A percentile compares a stretch with the other conserved stretches of the same genome.
These are phyloP conservation scores for Sphaerophoria rueppellii DNA, from an alignment of 2,888 invertebrate species.

Conservation along the genomic window DNA sequence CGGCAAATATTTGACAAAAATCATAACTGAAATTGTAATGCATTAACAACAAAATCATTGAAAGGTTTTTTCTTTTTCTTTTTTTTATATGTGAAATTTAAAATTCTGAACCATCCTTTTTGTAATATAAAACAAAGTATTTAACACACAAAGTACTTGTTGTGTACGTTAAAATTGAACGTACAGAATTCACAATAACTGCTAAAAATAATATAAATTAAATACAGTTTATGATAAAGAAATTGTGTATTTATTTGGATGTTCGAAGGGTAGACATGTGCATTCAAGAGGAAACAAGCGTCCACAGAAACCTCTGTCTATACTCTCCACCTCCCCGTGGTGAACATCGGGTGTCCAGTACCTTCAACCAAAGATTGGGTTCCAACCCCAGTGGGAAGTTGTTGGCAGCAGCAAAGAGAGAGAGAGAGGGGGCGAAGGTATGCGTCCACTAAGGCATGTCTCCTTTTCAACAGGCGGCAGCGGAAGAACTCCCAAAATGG, in stretches of 20 bases:
- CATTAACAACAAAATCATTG: slow-evolving; percentile 7
- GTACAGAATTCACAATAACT: slow-evolving; percentile 36
- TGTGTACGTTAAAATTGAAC: slow-evolving; percentile 24
- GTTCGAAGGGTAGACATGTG: too few species aligned
- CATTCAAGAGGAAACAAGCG: too few species aligned
- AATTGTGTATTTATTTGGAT: slow-evolving; percentile 2
- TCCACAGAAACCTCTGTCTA: too few species aligned
- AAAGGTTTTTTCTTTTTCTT: slow-evolving; percentile 17
- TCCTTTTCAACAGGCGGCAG: too few species aligned
- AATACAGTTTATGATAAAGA: slow-evolving; percentile 10
- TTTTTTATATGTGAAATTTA: neutral
- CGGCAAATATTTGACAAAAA: neutral
- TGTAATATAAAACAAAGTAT: slow-evolving; percentile 11
- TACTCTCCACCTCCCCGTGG: too few species aligned
- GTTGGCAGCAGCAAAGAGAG: too few species aligned
- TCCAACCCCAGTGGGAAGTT: too few species aligned
- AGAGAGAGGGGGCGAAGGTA: too few species aligned
- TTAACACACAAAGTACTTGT: slow-evolving; percentile 35
- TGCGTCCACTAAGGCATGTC: too few species aligned
- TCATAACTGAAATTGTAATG: slow-evolving; percentile 22
- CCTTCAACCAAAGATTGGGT: too few species aligned
- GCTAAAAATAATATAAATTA: neutral
- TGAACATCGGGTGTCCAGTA: too few species aligned
- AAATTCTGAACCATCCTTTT: slow-evolving; percentile 27
- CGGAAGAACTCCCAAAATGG: too few species aligned